Evolutionary conservation across 2,888 invertebrate genomes (phyloP).

Genomic region (Pachymerium ferrugineum): DNA sequence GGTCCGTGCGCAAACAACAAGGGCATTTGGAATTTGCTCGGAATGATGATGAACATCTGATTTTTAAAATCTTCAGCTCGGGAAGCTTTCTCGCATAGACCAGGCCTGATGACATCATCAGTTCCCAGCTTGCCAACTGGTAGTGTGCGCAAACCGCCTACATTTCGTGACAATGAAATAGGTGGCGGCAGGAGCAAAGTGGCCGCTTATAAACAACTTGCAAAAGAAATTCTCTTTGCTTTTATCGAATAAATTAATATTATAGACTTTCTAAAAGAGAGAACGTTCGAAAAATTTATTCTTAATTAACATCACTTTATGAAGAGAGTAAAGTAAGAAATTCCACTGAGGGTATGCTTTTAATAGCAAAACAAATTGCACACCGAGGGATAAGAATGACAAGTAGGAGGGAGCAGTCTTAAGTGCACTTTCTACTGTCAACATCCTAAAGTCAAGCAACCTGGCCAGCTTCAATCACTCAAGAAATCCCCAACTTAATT

Average conservation of each 20-base stretch:
- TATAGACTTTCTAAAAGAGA: too few relatives aligned
- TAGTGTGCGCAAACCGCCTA: constrained; percentile 1
- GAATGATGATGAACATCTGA: constrained; percentile 19
- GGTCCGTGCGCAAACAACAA: constrained; percentile 3
- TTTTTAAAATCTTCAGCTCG: constrained; percentile 16
- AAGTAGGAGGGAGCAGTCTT: background rate
- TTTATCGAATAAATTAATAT: too few relatives aligned
- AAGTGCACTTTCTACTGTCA: constrained; percentile 3
- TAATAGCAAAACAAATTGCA: constrained; percentile 4
- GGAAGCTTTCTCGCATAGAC: constrained; percentile 9
- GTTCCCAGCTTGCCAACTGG: constrained; percentile 16
- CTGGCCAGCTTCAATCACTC: background rate
- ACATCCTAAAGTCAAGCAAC: background rate
- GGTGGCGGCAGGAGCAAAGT: background rate
- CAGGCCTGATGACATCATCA: constrained; percentile 9
- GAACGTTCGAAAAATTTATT: too few relatives aligned
- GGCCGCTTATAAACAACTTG: too few relatives aligned
- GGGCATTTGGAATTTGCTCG: constrained; percentile 8
- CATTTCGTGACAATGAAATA: background rate
- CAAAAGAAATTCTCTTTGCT: background rate
- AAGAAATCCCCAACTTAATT: background rate
- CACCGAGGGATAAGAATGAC: background rate
- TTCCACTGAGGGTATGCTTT: background rate
- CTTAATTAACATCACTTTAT: too few relatives aligned
- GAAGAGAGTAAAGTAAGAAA: too few relatives aligned